Evolutionary conservation across 1,140 invertebrate genomes (phyloP).

Genomic region (Cydia strobilella): DNA sequence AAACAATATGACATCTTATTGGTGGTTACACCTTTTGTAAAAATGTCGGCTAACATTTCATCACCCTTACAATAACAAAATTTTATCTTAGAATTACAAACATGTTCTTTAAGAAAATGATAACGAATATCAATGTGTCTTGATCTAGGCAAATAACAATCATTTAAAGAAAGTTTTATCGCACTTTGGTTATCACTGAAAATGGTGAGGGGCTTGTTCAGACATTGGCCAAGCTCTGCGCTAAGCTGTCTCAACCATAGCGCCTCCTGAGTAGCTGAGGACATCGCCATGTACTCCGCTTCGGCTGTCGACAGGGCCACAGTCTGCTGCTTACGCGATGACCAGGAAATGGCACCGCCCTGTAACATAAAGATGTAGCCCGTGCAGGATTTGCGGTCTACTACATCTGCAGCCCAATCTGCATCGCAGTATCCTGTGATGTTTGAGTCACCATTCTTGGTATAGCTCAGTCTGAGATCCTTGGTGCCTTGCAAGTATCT

Average conservation of each 20-base stretch:
- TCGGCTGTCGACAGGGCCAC: constrained; percentile 65
- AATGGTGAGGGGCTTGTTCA: constrained; percentile 11
- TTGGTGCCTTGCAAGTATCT: constrained; percentile 45
- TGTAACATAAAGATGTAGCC: constrained; percentile 57
- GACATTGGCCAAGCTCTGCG: constrained; percentile 37
- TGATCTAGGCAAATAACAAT: constrained; percentile 51
- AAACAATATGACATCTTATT: constrained; percentile 37
- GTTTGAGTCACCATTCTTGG: constrained; percentile 35
- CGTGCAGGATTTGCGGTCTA: constrained; percentile 54
- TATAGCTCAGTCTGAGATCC: constrained; percentile 38
- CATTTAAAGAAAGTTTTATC: constrained; percentile 64
- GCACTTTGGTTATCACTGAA: constrained; percentile 61
- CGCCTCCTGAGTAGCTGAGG: constrained; percentile 42
- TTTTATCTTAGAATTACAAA: constrained; percentile 40
- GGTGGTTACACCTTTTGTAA: constrained; percentile 48
- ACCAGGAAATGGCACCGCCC: constrained; percentile 56
- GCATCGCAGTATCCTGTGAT: constrained; percentile 63
- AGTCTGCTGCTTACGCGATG: constrained; percentile 52
- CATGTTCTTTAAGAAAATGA: constrained; percentile 56
- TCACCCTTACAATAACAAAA: constrained; percentile 46
- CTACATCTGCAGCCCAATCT: constrained; percentile 54
- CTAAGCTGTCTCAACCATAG: constrained; percentile 45
- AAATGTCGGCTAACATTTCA: constrained; percentile 49
- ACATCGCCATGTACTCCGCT: constrained; percentile 63
- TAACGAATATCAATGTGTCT: constrained; percentile 62